A percentile compares a stretch with the other conserved stretches of the same genome.
Conservation (phyloP, 2,797 vertebrate species). For the Acanthopagrus latus region DNA sequence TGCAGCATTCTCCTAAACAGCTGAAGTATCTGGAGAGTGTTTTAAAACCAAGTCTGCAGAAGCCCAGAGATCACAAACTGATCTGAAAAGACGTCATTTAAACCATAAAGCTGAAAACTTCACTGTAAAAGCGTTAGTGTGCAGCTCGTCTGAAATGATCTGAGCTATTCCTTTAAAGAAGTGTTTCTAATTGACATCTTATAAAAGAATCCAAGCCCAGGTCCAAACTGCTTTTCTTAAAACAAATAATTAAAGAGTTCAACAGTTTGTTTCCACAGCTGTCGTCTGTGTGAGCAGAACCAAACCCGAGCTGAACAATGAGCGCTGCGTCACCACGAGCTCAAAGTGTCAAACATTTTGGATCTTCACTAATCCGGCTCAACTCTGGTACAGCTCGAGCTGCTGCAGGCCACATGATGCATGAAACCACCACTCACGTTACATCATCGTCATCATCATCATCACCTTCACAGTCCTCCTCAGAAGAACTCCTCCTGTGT, state of each 20-base stretch:
- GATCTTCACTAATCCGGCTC: neutral
- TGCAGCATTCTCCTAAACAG: too few species aligned
- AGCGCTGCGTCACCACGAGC: too few species aligned
- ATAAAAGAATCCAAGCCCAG: neutral
- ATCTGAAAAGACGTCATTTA: too few species aligned
- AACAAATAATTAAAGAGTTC: neutral
- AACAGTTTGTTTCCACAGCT: neutral
- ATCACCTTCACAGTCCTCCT: slow-evolving; percentile 53
- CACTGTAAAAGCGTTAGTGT: too few species aligned
- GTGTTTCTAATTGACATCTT: neutral
- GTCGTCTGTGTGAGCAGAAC: too few species aligned
- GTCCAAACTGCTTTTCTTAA: neutral
- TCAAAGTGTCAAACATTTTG: neutral
- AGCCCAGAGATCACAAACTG: too few species aligned
- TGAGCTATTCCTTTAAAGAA: neutral
- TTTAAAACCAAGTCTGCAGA: too few species aligned
- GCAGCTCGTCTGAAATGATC: too few species aligned
- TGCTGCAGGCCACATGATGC: neutral
- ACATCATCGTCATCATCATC: slow-evolving; percentile 36
- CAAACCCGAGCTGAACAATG: too few species aligned
- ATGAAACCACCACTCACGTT: neutral
- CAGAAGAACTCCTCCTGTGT: slow-evolving; percentile 21
- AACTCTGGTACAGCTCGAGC: neutral
- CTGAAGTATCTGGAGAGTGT: too few species aligned
- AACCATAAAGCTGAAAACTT: too few species aligned